Conservation (phyloP, 2,888 invertebrate genomes). For the Pasiphila rectangulata region DNA sequence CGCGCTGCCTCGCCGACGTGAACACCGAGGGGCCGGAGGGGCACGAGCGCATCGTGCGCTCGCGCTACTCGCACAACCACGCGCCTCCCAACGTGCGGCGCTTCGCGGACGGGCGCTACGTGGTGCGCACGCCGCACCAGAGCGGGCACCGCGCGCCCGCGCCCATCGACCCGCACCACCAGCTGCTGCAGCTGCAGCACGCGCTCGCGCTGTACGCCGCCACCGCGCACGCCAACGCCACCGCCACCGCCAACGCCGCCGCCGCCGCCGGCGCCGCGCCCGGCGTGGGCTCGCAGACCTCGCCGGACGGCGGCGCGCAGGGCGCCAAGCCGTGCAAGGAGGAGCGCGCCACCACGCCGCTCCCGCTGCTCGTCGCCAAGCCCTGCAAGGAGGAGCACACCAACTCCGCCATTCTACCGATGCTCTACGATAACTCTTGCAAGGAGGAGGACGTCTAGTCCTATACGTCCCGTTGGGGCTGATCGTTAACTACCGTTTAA, state of each 20-base stretch:
- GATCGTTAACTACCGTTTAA: too few relatives aligned
- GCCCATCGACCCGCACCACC: constrained; percentile 72
- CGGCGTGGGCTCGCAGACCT: constrained; percentile 45
- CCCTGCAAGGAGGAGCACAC: constrained; percentile 70
- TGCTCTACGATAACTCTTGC: constrained; percentile 1
- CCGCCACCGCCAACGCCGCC: constrained; percentile 43
- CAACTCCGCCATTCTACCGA: not conserved
- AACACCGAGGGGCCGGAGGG: constrained; percentile 77
- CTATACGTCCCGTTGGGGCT: not conserved
- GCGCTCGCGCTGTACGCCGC: constrained; percentile 73
- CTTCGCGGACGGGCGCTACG: constrained; percentile 74
- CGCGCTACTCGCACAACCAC: constrained; percentile 74
- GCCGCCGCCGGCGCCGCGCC: constrained; percentile 36
- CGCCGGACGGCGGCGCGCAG: constrained; percentile 53
- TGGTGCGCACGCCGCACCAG: constrained; percentile 76
- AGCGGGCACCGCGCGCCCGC: constrained; percentile 74
- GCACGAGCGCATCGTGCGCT: constrained; percentile 74
- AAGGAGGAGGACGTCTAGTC: constrained; percentile 20
- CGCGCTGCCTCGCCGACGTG: constrained; percentile 74
- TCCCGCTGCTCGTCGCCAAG: constrained; percentile 72
- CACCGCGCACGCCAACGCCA: constrained; percentile 70
- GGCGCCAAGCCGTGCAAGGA: constrained; percentile 56
- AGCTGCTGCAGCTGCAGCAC: constrained; percentile 73
- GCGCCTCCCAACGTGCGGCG: constrained; percentile 76
- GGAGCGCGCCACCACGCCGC: constrained; percentile 57